Evolutionary conservation across 2,888 invertebrate genomes (phyloP), one percentile per base, ranked within the genome.

Genomic region (Portevinia maculata): DNA sequence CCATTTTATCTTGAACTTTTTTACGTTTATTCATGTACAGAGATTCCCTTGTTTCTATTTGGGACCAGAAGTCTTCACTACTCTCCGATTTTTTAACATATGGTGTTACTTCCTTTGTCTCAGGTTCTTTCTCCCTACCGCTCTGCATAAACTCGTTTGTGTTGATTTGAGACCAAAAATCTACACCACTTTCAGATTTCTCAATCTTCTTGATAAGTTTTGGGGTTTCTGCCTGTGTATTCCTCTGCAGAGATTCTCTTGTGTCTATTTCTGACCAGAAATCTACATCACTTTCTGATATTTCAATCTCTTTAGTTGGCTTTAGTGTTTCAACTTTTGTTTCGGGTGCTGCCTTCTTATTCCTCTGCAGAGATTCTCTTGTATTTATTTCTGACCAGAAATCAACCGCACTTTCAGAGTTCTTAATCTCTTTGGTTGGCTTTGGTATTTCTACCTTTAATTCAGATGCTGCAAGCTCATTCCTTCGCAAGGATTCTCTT

Each of bases 331-430:
- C 88, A 3, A 86, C 69, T 11, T 44, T 44, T 4, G 4, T 44
- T 6, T 44, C 21, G 46, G 70, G 3, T 5, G 5, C 2, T 24
- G 24, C 5, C 3, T 93, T 91, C 86, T 93, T 92, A 62, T 90
- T 89, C 87, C 93, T 92, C 86, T 93, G 93, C 44, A 94, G 89
- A n/a, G 94, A 93, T 89, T 94, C 94, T 76, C 94, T 90, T 85
- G 93, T 92, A 3, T 93, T 94, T 79, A 94, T 93, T 89, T 53
- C 44, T 0, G 75, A 67, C 75, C 75, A 75, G 41, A 83, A 81
- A 24, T 76, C 76, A 39, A 65, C 76, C 9, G 41, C 19, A 6
- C 53, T 60, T 13, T 71, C 71, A 0, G 81, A 71, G 15, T 67
- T 71, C 17, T 76, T 32, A 28, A 64, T 13, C 7, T 88, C 87